Evolutionary conservation across 2,113 vertebrate genomes (phyloP), one percentile per base, ranked within the genome.

Genomic region (Orientallactaga bullata): DNA sequence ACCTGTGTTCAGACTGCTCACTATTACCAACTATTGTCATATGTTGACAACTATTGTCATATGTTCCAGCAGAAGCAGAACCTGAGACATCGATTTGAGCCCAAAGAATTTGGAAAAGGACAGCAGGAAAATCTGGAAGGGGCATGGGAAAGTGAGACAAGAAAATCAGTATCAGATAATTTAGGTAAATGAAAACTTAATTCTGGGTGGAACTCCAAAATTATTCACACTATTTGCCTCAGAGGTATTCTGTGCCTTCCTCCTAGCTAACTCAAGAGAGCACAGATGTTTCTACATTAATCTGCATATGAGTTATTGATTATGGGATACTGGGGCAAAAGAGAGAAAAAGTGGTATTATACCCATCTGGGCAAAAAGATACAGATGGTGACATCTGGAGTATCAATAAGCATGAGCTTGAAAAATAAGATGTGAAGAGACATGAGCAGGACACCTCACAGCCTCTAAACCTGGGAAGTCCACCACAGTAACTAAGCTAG

Each of bases 141-240:
- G 30, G 92, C 30, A 63, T 24, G 18, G 90, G 18, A 28, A 93
- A 92, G 47, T 68, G 32, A 73, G 39, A 61, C 23, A 74, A 37
- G 18, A 47, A 89, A 91, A 94, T 74, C 77, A 95, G 12, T 77
- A 60, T 76, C 78, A 21, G 39, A 28, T 51, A 94, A 95, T 51
- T 81, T 65, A 86, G 15, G 51, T 63, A 79, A 68, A 30, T 35
- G 77, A 39, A 82, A 90, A 94, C 28, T 35, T 58, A 93, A 74
- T 83, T 91, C 58, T 9, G 26, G 5, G 32, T 24, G 35, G 9
- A 79, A 82, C 5, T 35, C 15, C 20, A 24, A 94, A 94, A 81
- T 35, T 35, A 37, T 24, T 92, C 1, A 85, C 35, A 95, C 82
- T n/a, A 80, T 6, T 17, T 93, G 32, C 83, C 35, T 92, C 72